A percentile compares a stretch with the other conserved stretches of the same genome.
These are phyloP conservation scores for Aromia moschata DNA, from an alignment of 2,888 invertebrate species.

Conservation along the genomic window DNA sequence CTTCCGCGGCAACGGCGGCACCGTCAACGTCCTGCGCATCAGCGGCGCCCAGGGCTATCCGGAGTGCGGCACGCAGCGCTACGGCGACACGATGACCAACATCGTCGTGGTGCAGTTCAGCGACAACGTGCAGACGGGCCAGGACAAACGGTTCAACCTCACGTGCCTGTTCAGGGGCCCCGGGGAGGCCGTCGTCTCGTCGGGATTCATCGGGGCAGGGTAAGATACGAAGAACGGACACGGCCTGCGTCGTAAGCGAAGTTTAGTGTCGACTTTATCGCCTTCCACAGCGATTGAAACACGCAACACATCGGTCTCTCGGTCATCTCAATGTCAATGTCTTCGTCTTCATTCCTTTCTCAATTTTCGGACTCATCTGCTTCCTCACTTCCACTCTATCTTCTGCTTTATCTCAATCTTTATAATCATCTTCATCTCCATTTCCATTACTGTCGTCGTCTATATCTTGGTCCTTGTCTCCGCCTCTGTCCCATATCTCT, in stretches of 20 bases:
- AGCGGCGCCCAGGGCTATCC: constrained; percentile 93
- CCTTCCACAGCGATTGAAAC: no score
- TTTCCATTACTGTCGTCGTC: no score
- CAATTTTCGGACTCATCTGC: no score
- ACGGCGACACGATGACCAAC: constrained; percentile 92
- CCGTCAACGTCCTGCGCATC: constrained; percentile 82
- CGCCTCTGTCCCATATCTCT: no score
- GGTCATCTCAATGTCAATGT: no score
- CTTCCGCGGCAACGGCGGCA: constrained; percentile 90
- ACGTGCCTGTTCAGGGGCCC: constrained; percentile 93
- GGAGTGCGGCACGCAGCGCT: constrained; percentile 87
- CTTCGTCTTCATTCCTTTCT: no score
- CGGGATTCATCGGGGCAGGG: constrained; percentile 93
- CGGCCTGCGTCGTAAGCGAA: no score
- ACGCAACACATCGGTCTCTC: no score
- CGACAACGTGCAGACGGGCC: constrained; percentile 89
- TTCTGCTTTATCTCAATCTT: no score
- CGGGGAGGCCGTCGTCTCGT: constrained; percentile 92
- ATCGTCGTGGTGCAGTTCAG: constrained; percentile 94
- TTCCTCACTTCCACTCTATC: no score
- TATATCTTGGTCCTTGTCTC: no score
- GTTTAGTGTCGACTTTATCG: neutral
- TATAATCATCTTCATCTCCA: no score
- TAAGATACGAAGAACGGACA: constrained; percentile 32
- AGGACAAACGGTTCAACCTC: constrained; percentile 90